Percentiles rank a stretch among this genome's conserved stretches.
Conservation (phyloP, 2,113 vertebrate genomes). For the Pardalotus punctatus region DNA sequence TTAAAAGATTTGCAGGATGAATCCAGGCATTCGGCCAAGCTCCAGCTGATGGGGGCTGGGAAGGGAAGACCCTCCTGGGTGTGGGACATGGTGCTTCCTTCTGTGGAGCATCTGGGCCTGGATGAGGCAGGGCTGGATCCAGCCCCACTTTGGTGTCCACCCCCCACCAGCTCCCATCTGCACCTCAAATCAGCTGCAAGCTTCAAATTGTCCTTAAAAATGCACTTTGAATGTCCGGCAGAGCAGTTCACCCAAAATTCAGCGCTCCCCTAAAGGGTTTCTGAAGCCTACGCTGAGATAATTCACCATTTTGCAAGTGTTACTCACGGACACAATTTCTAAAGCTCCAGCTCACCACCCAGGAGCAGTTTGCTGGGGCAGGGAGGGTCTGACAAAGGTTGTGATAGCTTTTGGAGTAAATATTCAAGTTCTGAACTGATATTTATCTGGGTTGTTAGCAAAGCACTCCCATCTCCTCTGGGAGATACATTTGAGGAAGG, state of each 20-base stretch:
- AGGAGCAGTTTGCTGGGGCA: not conserved
- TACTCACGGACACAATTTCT: not conserved
- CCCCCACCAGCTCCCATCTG: not conserved
- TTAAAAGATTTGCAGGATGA: not conserved
- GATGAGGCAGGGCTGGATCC: not conserved
- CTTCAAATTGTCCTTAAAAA: not conserved
- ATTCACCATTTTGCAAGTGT: not conserved
- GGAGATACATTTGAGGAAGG: not conserved
- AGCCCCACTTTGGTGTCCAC: not conserved
- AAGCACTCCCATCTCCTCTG: not conserved
- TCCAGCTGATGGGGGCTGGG: not conserved
- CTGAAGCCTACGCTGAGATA: rapidly evolving
- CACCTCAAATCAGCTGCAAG: not conserved
- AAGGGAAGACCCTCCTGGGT: not conserved
- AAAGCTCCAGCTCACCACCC: not conserved
- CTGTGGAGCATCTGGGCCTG: not conserved
- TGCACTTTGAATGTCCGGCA: not conserved
- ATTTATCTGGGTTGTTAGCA: not conserved
- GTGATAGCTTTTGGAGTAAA: not conserved
- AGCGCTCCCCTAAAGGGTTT: not conserved
- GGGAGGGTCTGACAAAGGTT: not conserved
- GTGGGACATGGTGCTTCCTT: not conserved
- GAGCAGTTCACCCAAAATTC: not conserved
- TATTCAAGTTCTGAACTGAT: not conserved
- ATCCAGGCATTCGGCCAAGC: not conserved